Percentiles rank a stretch among this genome's conserved stretches.
Conservation (phyloP, 2,797 vertebrate genomes). For the Discoglossus pictus region DNA sequence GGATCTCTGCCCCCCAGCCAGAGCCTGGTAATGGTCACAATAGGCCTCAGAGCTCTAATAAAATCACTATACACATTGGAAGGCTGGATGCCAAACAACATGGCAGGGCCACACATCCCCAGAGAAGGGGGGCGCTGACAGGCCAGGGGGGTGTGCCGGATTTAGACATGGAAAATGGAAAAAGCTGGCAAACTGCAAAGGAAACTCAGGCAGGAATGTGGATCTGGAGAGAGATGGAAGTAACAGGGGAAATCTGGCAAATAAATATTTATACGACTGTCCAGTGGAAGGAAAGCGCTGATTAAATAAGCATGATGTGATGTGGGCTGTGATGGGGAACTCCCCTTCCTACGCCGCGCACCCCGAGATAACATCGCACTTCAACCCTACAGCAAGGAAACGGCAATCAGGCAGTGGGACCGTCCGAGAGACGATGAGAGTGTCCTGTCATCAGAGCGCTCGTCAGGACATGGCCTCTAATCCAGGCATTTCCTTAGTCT, state of each 20-base stretch:
- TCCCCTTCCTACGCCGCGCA: constrained; percentile 24
- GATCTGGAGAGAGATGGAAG: constrained; percentile 30
- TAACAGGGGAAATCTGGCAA: constrained; percentile 42
- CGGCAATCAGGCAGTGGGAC: constrained; percentile 20
- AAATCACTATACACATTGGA: too few species aligned
- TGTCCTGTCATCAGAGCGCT: constrained; percentile 31
- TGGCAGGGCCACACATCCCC: constrained; percentile 26
- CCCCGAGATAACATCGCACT: constrained; percentile 38
- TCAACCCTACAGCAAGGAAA: constrained; percentile 18
- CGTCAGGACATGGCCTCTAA: constrained; percentile 33
- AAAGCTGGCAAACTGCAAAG: constrained; percentile 27
- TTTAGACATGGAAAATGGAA: constrained; percentile 20
- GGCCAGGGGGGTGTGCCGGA: constrained; percentile 28
- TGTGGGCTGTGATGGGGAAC: constrained; percentile 39
- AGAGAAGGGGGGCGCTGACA: constrained; percentile 5
- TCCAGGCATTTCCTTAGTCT: constrained; percentile 34
- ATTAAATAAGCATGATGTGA: constrained; percentile 48
- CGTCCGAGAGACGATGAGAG: constrained; percentile 27
- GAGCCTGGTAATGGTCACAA: too few species aligned
- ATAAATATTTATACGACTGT: constrained; percentile 37
- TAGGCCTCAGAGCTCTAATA: too few species aligned
- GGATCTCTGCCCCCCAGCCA: too few species aligned
- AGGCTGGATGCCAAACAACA: too few species aligned
- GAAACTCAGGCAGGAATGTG: constrained; percentile 24
- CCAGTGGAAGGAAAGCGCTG: constrained; percentile 41